These are phyloP conservation scores for Cryptoleucopteryx plumbea DNA, from an alignment of 2,113 vertebrate species.

Conservation along the genomic window DNA sequence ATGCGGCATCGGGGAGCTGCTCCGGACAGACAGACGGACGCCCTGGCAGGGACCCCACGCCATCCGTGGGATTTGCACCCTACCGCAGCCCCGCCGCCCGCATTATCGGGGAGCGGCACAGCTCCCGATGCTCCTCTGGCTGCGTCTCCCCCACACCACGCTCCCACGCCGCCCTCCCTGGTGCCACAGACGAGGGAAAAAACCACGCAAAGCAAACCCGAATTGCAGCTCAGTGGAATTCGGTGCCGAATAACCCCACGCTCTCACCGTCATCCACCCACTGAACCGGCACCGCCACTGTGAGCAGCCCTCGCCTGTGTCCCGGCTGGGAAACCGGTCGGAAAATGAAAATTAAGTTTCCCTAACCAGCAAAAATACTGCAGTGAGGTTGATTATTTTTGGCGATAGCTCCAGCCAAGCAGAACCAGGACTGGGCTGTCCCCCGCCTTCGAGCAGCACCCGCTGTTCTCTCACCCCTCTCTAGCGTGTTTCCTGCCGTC, in stretches of 20 bases:
- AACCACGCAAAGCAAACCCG: neutral
- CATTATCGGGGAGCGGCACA: neutral
- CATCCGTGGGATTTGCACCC: neutral
- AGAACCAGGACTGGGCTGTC: constrained; percentile 13
- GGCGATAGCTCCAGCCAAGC: constrained; percentile 28
- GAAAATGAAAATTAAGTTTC: constrained; percentile 37
- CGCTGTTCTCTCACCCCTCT: neutral
- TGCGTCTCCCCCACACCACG: neutral
- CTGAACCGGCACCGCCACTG: neutral
- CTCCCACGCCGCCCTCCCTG: neutral
- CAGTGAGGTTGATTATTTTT: neutral
- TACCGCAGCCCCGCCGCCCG: accelerated
- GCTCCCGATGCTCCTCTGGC: neutral
- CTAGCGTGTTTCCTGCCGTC: neutral
- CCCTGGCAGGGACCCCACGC: too few relatives aligned
- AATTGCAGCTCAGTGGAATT: accelerated
- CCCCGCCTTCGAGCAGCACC: constrained; percentile 1
- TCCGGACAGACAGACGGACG: neutral
- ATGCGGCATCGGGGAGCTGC: neutral
- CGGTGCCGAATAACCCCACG: neutral
- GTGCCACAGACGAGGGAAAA: neutral
- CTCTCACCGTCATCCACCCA: neutral
- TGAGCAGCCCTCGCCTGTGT: accelerated
- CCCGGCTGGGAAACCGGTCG: neutral
- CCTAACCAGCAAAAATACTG: neutral